A percentile compares a stretch with the other conserved stretches of the same genome.
phyloP scores from a whole-genome alignment of 2,113 vertebrate species.

The Alethe castanea region DNA sequence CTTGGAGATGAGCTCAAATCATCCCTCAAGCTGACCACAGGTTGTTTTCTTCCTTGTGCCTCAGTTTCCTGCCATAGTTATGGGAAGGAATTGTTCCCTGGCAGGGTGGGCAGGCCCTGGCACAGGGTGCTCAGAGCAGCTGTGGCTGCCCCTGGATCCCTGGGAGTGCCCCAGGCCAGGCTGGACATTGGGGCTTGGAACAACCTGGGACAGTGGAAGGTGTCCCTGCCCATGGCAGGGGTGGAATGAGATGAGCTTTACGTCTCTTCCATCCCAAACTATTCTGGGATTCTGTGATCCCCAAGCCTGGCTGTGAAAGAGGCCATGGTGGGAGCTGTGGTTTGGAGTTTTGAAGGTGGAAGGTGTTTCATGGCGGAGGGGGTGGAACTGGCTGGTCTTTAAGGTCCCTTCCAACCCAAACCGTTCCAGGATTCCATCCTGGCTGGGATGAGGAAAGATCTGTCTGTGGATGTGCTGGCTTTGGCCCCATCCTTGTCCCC shows the following conservation, averaged over 20 bases:
- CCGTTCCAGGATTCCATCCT: not conserved
- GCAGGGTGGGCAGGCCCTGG: fast-evolving
- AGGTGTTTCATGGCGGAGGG: not conserved
- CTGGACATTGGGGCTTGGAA: fast-evolving
- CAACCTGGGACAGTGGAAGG: fast-evolving
- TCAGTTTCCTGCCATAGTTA: not conserved
- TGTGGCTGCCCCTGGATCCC: not conserved
- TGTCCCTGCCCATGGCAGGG: no score
- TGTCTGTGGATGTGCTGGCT: not conserved
- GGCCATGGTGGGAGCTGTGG: no score
- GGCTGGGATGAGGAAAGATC: not conserved
- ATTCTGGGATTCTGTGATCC: no score
- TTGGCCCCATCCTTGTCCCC: not conserved
- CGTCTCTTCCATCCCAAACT: no score
- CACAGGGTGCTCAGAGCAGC: not conserved
- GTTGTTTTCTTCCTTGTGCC: not conserved
- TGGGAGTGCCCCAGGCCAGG: not conserved
- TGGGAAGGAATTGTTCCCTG: not conserved
- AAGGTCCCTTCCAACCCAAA: not conserved
- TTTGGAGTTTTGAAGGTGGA: no score
- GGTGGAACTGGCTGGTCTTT: not conserved
- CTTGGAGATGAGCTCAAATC: not conserved
- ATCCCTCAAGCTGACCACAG: not conserved
- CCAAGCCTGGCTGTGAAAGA: no score
- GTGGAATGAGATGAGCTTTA: no score